phyloP scores from a whole-genome alignment of 1,140 invertebrate genomes.

The Drosophila bocqueti region DNA sequence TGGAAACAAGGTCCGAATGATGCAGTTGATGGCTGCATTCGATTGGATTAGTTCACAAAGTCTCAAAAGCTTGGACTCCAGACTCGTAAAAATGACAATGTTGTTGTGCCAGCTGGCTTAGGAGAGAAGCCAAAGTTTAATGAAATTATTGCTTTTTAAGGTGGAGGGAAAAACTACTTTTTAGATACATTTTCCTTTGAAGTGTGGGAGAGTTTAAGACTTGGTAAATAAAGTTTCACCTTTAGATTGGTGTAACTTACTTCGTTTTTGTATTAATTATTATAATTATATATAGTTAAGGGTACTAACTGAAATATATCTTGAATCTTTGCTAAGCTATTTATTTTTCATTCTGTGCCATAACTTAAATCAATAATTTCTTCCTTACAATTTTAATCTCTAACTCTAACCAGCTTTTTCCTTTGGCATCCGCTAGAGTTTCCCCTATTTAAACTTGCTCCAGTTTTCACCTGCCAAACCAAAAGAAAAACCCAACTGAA shows the following conservation, averaged over 20 bases:
- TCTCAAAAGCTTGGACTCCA: slow-evolving; percentile 2
- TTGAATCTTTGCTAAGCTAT: not conserved
- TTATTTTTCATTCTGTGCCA: not conserved
- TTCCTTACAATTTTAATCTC: not conserved
- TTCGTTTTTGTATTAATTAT: not conserved
- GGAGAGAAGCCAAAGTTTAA: slow-evolving; percentile 12
- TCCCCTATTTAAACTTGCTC: slow-evolving; percentile 33
- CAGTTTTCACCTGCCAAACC: slow-evolving; percentile 41
- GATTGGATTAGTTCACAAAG: slow-evolving; percentile 58
- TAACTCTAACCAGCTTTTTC: not conserved
- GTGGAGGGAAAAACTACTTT: not conserved
- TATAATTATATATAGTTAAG: not conserved
- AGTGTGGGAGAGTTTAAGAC: not conserved
- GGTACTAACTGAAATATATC: not conserved
- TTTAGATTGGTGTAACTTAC: not conserved
- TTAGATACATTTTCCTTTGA: not conserved
- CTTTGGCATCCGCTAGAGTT: slow-evolving; percentile 29
- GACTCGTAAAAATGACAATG: slow-evolving; percentile 35
- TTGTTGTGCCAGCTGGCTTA: slow-evolving; percentile 1
- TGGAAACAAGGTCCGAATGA: slow-evolving; percentile 35
- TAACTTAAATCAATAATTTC: slow-evolving; percentile 10
- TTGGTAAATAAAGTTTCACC: not conserved
- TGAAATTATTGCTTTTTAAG: slow-evolving; percentile 17
- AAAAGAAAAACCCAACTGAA: slow-evolving; percentile 25
- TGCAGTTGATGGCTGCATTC: slow-evolving; percentile 52